Percentiles rank a stretch among this genome's conserved stretches.
Evolutionary conservation across 2,113 vertebrate genomes (phyloP).

Genomic region (Trachemys scripta): DNA sequence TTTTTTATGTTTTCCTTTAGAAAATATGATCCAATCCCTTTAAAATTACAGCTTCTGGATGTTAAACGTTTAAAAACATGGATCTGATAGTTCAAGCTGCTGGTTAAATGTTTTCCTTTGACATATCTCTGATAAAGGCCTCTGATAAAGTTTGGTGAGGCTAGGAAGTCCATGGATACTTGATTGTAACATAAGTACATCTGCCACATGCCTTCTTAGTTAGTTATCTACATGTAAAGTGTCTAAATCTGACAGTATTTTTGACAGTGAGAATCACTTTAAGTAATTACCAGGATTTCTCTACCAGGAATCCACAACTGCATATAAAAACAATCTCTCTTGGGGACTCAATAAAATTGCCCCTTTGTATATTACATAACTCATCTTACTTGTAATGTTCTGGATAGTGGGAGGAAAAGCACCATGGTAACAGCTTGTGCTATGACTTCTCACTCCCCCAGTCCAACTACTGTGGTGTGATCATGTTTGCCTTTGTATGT

Average conservation of each 20-base stretch:
- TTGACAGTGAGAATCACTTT: background rate
- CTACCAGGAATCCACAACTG: background rate
- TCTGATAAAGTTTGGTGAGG: accelerated
- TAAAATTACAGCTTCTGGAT: background rate
- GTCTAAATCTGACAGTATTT: background rate
- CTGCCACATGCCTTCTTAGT: background rate
- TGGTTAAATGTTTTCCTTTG: background rate
- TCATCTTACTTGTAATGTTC: background rate
- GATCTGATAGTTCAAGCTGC: background rate
- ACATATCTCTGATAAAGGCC: background rate
- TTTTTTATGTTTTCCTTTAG: background rate
- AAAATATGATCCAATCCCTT: background rate
- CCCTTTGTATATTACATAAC: background rate
- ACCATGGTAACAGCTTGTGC: constrained; percentile 31
- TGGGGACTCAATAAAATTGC: background rate
- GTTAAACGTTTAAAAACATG: background rate
- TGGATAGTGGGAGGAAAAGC: constrained; percentile 23
- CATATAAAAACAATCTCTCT: background rate
- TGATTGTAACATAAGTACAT: accelerated
- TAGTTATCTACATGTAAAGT: background rate
- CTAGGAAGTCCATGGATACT: background rate
- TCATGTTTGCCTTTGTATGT: background rate
- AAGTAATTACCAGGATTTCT: background rate
- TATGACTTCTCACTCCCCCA: background rate
- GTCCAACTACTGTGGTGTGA: background rate